These are phyloP conservation scores for Thunnus albacares DNA, from an alignment of 2,797 vertebrate genomes.

Conservation along the genomic window DNA sequence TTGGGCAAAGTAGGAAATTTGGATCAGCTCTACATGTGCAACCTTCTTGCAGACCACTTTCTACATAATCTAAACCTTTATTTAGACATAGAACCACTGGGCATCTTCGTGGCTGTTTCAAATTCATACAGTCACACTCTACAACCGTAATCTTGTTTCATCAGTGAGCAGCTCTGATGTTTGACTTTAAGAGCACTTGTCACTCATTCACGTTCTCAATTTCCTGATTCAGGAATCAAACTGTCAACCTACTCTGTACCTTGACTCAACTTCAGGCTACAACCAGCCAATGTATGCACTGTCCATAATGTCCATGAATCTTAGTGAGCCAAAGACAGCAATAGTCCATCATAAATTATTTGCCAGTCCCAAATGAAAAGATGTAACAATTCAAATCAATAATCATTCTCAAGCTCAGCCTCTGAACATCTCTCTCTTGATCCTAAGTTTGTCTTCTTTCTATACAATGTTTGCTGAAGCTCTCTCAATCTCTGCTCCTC, in stretches of 20 bases:
- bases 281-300: background rate
- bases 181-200: background rate
- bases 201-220: background rate
- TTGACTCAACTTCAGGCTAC: background rate
- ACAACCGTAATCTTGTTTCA: background rate
- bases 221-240: background rate
- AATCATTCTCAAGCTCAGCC: background rate
- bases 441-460: background rate
- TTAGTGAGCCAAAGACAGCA: background rate
- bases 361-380: background rate
- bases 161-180: background rate
- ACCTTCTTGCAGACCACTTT: background rate
- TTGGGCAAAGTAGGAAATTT: background rate
- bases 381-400: background rate
- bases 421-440: background rate
- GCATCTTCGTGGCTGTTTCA: too few relatives aligned
- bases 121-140: background rate
- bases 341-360: background rate
- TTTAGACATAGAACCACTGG: too few relatives aligned
- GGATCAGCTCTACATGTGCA: background rate
- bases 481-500: background rate
- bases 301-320: background rate
- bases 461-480: background rate
- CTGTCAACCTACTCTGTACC: background rate
- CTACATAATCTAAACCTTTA: background rate